These are phyloP conservation scores for Zygothrica quintamaculata DNA, from an alignment of 2,888 invertebrate species.

Conservation along the genomic window DNA sequence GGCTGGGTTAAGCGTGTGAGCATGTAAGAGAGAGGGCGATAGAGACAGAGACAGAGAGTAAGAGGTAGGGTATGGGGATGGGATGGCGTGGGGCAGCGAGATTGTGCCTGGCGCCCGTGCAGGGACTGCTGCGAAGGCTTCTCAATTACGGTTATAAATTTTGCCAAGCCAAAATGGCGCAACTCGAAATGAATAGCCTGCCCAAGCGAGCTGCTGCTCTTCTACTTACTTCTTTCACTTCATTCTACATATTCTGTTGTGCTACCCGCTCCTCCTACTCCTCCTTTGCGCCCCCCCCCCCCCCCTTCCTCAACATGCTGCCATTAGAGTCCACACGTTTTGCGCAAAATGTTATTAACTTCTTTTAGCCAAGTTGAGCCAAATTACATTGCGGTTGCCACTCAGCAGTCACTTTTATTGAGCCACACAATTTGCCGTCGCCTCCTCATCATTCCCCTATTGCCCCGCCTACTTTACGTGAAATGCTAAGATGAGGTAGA, in stretches of 20 bases:
- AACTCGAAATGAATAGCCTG: conserved; percentile 73
- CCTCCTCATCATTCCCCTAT: conserved; percentile 37
- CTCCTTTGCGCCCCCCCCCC: neutral
- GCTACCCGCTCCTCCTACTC: neutral
- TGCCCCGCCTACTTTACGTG: conserved; percentile 31
- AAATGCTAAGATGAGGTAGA: neutral
- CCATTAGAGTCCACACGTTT: conserved; percentile 5
- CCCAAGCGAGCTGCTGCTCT: conserved; percentile 4
- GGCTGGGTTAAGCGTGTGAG: too few relatives aligned
- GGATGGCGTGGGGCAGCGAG: too few relatives aligned
- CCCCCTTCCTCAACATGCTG: too few relatives aligned
- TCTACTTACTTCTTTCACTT: too few relatives aligned
- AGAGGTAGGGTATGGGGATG: too few relatives aligned
- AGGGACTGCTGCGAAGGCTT: conserved; percentile 45
- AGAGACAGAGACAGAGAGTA: neutral
- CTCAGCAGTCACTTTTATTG: conserved; percentile 68
- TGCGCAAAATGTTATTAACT: conserved; percentile 76
- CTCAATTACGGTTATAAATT: conserved; percentile 81
- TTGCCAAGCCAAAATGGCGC: conserved; percentile 73
- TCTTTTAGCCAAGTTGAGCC: conserved; percentile 73
- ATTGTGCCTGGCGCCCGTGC: conserved; percentile 17
- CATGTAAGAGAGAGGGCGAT: too few relatives aligned
- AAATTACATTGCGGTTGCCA: conserved; percentile 82
- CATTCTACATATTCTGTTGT: too few relatives aligned
- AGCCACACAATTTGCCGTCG: conserved; percentile 27